These are phyloP conservation scores for Dexiosoma caninum DNA, from an alignment of 2,888 invertebrate species.

Conservation along the genomic window DNA sequence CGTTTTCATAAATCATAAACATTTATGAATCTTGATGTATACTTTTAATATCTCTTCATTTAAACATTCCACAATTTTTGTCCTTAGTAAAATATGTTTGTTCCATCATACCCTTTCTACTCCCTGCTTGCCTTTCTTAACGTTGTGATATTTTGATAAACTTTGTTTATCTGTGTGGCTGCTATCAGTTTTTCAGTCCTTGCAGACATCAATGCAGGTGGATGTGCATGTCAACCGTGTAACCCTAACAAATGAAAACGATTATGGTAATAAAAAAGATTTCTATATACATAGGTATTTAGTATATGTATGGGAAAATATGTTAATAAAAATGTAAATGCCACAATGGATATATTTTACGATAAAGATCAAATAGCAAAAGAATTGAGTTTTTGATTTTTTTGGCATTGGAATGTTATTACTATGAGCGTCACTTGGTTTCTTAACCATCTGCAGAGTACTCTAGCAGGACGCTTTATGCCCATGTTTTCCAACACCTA, in stretches of 20 bases:
- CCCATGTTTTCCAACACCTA: no score
- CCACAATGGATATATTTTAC: background rate
- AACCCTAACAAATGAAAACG: constrained; percentile 45
- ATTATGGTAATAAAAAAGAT: constrained; percentile 43
- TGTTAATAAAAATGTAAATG: constrained; percentile 23
- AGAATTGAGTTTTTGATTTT: background rate
- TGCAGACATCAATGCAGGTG: constrained; percentile 19
- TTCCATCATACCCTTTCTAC: no score
- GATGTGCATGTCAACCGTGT: background rate
- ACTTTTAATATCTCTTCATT: no score
- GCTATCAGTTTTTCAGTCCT: background rate
- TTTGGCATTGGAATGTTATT: background rate
- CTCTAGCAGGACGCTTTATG: no score
- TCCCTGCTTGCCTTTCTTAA: background rate
- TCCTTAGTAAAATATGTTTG: no score
- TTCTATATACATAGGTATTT: no score
- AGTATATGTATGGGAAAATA: constrained; percentile 5
- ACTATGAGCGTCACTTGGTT: no score
- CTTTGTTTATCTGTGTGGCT: background rate
- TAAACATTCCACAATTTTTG: no score
- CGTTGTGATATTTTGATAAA: constrained; percentile 15
- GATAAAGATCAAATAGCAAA: background rate
- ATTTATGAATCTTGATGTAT: no score
- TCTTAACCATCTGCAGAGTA: no score
- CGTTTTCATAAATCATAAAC: no score